Evolutionary conservation across 30 jellyfish, hydroid and myxozoan genomes (phyloP).

Genomic region (Cassiopea andromeda): DNA sequence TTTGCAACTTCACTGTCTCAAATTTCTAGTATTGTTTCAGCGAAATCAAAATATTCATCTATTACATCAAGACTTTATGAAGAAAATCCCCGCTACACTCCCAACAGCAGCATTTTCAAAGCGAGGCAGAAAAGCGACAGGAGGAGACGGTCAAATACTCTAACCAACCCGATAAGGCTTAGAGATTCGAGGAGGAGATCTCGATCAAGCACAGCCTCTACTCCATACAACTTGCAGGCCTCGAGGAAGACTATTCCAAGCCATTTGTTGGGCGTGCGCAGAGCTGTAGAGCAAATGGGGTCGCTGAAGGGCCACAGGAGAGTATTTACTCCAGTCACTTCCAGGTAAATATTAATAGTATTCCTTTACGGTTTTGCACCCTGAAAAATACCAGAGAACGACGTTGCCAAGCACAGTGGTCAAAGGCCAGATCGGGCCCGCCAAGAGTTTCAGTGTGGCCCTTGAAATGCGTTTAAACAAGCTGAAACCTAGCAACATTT

Average conservation of each 20-base stretch:
- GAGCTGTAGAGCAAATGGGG: slow-evolving; percentile 42
- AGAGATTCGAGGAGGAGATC: slow-evolving; percentile 56
- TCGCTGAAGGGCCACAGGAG: slow-evolving; percentile 34
- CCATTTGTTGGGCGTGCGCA: slow-evolving; percentile 36
- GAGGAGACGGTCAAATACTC: slow-evolving; percentile 31
- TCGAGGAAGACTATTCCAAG: slow-evolving; percentile 15
- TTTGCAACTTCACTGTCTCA: neutral
- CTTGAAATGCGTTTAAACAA: no score
- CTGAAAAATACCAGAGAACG: no score
- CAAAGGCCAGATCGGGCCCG: no score
- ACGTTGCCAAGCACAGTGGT: no score
- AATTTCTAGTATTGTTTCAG: neutral
- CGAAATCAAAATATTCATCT: slow-evolving; percentile 48
- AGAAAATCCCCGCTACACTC: slow-evolving; percentile 61
- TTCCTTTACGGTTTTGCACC: neutral
- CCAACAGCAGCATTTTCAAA: slow-evolving; percentile 10
- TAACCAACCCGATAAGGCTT: slow-evolving; percentile 56
- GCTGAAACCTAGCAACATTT: no score
- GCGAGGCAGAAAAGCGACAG: slow-evolving; percentile 19
- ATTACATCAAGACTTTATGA: slow-evolving; percentile 50
- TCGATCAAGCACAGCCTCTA: slow-evolving; percentile 20
- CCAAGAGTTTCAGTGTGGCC: no score
- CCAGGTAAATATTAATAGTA: slow-evolving; percentile 10
- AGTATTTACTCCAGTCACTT: slow-evolving; percentile 23
- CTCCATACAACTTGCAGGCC: slow-evolving; percentile 35